A percentile compares a stretch with the other conserved stretches of the same genome.
Evolutionary conservation across 2,888 invertebrate genomes (phyloP).

Genomic region (Papilio demoleus): DNA sequence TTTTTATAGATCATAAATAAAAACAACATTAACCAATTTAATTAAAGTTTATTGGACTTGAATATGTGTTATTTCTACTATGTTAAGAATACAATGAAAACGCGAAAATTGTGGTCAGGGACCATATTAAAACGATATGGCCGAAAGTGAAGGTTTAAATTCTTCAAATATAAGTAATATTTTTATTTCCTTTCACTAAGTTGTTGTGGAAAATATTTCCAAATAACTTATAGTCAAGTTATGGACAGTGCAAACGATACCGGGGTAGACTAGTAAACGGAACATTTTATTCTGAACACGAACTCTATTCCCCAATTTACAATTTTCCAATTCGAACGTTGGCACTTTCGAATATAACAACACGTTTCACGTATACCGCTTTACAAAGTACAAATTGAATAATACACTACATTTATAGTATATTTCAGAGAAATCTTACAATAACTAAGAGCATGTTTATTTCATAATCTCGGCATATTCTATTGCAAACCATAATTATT

Average conservation of each 20-base stretch:
- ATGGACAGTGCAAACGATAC: constrained; percentile 42
- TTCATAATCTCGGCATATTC: too few species aligned
- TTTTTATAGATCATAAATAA: too few species aligned
- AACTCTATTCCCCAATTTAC: constrained; percentile 61
- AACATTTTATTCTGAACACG: constrained; percentile 56
- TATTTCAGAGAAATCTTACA: neutral
- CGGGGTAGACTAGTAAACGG: constrained; percentile 46
- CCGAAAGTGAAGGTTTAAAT: too few species aligned
- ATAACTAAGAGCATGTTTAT: too few species aligned
- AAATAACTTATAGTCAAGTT: constrained; percentile 31
- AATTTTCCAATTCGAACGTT: constrained; percentile 64
- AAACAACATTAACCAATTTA: too few species aligned
- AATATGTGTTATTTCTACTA: too few species aligned
- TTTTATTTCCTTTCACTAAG: neutral
- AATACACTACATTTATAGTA: constrained; percentile 2
- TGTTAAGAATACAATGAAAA: too few species aligned
- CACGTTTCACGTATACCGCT: constrained; percentile 31
- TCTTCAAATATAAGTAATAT: too few species aligned
- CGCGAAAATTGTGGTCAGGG: too few species aligned
- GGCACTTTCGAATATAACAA: constrained; percentile 56
- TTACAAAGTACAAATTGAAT: constrained; percentile 35
- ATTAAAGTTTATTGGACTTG: too few species aligned
- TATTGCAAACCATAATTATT: too few species aligned
- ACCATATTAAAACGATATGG: too few species aligned
- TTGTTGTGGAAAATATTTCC: constrained; percentile 8